phyloP scores from a whole-genome alignment of 2,888 invertebrate species.

The Luffia ferchaultella region DNA sequence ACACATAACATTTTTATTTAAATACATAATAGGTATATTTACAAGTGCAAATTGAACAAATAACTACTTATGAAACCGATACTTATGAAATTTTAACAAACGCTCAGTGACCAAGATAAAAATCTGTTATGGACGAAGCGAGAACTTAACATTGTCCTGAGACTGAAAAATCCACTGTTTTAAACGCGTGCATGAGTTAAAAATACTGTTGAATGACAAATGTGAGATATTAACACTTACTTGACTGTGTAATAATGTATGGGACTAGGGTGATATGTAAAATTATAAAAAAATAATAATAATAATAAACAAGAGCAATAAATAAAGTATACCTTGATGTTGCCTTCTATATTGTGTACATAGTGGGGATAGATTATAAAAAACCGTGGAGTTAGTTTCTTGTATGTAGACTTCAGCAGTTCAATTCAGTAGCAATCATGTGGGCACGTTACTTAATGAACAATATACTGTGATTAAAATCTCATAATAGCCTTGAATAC shows the following conservation, averaged over 20 bases:
- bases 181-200: background rate
- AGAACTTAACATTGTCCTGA: background rate
- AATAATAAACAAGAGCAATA: constrained; percentile 61
- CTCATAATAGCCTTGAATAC: constrained; percentile 64
- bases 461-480: constrained; percentile 64
- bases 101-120: background rate
- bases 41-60: no score
- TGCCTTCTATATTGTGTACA: constrained; percentile 58
- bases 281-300: constrained; percentile 41
- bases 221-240: background rate
- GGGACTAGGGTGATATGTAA: constrained; percentile 52
- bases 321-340: constrained; percentile 65
- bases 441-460: constrained; percentile 62
- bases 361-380: constrained; percentile 24
- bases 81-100: no score
- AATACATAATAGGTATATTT: no score
- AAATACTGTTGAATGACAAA: background rate
- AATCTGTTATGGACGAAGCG: background rate
- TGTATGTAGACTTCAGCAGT: constrained; percentile 31
- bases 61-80: no score
- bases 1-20: no score
- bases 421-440: constrained; percentile 56
- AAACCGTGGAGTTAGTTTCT: constrained; percentile 16
- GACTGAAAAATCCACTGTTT: no score
- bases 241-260: background rate